A percentile compares a stretch with the other conserved stretches of the same genome.
phyloP scores from a whole-genome alignment of 2,113 vertebrate species.

The Hypomesus transpacificus region DNA sequence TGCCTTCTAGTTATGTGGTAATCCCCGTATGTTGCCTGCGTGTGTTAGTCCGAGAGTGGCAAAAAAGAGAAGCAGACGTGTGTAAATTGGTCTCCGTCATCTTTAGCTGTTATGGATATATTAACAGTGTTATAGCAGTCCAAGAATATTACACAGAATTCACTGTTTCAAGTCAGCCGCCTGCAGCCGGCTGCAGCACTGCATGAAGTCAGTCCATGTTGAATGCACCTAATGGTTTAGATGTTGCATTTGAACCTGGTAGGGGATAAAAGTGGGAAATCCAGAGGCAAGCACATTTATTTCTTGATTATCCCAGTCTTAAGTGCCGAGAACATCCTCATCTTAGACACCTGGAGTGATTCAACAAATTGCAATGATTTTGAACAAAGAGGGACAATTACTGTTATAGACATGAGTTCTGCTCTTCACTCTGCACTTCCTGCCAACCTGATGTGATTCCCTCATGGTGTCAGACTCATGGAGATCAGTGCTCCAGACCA shows the following conservation, averaged over 20 bases:
- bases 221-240: constrained; percentile 59
- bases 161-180: too few relatives aligned
- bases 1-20: too few relatives aligned
- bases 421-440: not conserved
- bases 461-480: constrained; percentile 15
- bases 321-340: constrained; percentile 27
- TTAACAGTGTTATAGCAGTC: too few relatives aligned
- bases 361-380: constrained; percentile 36
- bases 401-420: too few relatives aligned
- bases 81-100: too few relatives aligned
- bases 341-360: constrained; percentile 28
- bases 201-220: too few relatives aligned
- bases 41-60: too few relatives aligned
- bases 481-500: constrained; percentile 36
- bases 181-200: too few relatives aligned
- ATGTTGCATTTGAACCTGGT: constrained; percentile 39
- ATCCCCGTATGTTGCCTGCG: too few relatives aligned
- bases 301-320: constrained; percentile 42
- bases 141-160: too few relatives aligned
- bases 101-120: too few relatives aligned
- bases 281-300: constrained; percentile 49
- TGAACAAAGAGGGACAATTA: constrained; percentile 8
- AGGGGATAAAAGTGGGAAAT: not conserved
- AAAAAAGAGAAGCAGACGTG: too few relatives aligned
- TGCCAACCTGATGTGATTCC: constrained; percentile 34